Base-by-base conservation (phyloP, 1,140 invertebrate genomes). In the Aphaenogaster ashmeadi region DNA sequence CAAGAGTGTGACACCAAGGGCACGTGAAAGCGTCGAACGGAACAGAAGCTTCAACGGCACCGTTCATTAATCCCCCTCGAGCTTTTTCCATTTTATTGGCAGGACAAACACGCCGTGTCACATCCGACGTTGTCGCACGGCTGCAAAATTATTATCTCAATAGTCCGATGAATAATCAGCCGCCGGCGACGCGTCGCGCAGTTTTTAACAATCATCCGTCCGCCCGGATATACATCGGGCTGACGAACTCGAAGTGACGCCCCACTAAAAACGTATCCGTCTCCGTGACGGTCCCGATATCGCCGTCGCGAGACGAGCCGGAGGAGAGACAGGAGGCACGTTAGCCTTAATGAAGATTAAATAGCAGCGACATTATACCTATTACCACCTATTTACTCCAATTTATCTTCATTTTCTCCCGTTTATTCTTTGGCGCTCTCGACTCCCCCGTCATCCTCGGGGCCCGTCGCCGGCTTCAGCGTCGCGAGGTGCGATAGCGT, bases 361-460 rank as follows among this genome's bases (percentile, higher is more conserved):
- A 88, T 86, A 88, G 85, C 87, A 88, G 75, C 85, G 87, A 86
- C 84, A 87, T 88, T 88, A 88, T 88, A 88, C 85, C 87, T 86
- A 88, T 88, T 88, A 87, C 87, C 64, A 88, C 87, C 86, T 88
- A 88, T 88, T 88, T 88, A 87, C 87, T 88, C 74, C 74, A 88
- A 88, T 88, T 88, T 88, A 88, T 88, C 87, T 88, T 87, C 87
- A 88, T 88, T 88, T 87, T 86, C 87, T 64, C 77, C 71, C 72
- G 87, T 77, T 67, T 80, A 88, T 87, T 86, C 87, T 86, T 79
- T 66, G 74, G 62, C 60, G 58, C 80, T 81, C 66, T 33, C 52
- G 56, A 62, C 60, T 47, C n/a, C 50, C n/a, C 47, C 60, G 38
- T 33, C 27, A 62, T 47, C 62, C 44, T 27, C 78, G 33, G 0